These are phyloP conservation scores for Drosophila engyochracea DNA, from an alignment of 2,888 invertebrate genomes.

Conservation along the genomic window DNA sequence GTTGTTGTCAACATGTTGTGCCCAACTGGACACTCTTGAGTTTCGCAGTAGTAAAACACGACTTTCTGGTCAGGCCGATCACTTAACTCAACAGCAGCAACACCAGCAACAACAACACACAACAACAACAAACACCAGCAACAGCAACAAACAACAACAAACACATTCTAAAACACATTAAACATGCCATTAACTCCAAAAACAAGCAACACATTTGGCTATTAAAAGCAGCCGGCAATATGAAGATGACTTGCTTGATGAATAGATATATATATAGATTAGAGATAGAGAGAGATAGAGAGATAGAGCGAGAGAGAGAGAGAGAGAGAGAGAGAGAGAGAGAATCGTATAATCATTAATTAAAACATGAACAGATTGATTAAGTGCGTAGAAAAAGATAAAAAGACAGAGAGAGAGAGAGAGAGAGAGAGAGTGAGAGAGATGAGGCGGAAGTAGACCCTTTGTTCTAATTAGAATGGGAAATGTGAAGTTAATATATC, in stretches of 20 bases:
- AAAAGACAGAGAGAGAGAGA: too few species aligned
- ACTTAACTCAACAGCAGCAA: slow-evolving; percentile 41
- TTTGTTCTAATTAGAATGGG: not conserved
- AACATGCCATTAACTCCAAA: slow-evolving; percentile 45
- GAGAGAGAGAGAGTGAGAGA: not conserved
- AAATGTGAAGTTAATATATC: not conserved
- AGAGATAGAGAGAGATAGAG: not conserved
- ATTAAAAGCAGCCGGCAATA: slow-evolving; percentile 37
- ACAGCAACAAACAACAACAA: not conserved
- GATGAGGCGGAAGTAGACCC: not conserved
- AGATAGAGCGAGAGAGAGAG: not conserved
- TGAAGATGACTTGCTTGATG: slow-evolving; percentile 4
- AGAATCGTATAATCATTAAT: too few species aligned
- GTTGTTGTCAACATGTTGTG: slow-evolving; percentile 62
- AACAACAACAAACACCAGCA: slow-evolving; percentile 19
- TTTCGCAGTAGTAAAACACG: slow-evolving; percentile 9
- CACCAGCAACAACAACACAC: not conserved
- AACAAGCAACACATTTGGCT: slow-evolving; percentile 9
- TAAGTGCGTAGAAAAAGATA: too few species aligned
- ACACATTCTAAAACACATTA: slow-evolving; percentile 44
- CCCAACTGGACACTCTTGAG: slow-evolving; percentile 55
- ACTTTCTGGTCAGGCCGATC: slow-evolving; percentile 45
- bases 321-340: not conserved
- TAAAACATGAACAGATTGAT: too few species aligned
- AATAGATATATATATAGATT: slow-evolving; percentile 5